These are phyloP conservation scores for Hassar affinis DNA, from an alignment of 2,113 vertebrate species.

Conservation along the genomic window DNA sequence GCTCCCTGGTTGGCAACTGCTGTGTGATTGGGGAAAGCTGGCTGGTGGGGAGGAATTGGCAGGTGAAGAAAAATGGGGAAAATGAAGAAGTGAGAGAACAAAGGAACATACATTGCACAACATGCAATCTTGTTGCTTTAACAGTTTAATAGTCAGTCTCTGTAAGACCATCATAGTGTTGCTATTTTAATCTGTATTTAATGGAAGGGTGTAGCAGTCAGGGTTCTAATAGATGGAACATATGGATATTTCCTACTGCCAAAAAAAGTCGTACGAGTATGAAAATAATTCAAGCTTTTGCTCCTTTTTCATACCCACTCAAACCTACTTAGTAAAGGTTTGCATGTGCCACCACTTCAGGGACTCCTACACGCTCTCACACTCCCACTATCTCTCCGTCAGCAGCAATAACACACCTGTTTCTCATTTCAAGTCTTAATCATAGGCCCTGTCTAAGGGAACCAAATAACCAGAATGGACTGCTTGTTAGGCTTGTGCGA, in stretches of 20 bases:
- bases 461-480: neutral
- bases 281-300: constrained; percentile 14
- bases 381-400: constrained; percentile 15
- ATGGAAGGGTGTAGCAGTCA: neutral
- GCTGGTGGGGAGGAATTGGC: neutral
- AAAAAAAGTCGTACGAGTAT: neutral
- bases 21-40: neutral
- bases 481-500: neutral
- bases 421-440: neutral
- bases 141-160: neutral
- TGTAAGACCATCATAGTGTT: neutral
- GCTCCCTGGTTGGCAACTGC: neutral
- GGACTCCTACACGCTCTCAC: neutral
- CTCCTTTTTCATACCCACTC: constrained; percentile 5
- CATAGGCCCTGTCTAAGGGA: neutral
- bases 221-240: neutral
- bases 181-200: neutral
- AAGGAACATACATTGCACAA: no score
- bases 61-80: neutral
- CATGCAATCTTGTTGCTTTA: neutral
- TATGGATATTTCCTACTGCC: neutral
- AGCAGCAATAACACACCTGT: neutral
- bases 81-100: neutral
- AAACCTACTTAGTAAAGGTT: constrained; percentile 29
- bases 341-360: constrained; percentile 13